Evolutionary conservation across 2,888 invertebrate species (phyloP).

Genomic region (Ptychoptera albimana): DNA sequence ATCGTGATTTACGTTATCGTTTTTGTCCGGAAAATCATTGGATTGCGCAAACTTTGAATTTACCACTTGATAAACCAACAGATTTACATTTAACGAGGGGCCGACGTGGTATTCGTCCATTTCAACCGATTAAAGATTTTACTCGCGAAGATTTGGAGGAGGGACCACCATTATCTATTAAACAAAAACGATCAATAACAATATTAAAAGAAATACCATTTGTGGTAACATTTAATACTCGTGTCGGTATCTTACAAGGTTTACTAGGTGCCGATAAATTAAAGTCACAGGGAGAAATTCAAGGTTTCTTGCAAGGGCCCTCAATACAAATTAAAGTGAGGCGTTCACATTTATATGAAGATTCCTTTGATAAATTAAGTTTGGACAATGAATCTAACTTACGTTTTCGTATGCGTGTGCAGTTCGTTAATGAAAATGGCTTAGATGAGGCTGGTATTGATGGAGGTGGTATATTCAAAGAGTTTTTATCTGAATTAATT

Average conservation of each 20-base stretch:
- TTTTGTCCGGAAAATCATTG: slow-evolving; percentile 60
- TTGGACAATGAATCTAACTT: slow-evolving; percentile 80
- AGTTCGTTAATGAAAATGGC: slow-evolving; percentile 79
- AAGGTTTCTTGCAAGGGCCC: slow-evolving; percentile 60
- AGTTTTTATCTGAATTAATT: slow-evolving; percentile 84
- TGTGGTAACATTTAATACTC: slow-evolving; percentile 77
- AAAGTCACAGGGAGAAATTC: slow-evolving; percentile 52
- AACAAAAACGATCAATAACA: slow-evolving; percentile 73
- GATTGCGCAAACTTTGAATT: slow-evolving; percentile 35
- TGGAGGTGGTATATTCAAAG: slow-evolving; percentile 91
- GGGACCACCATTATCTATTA: slow-evolving; percentile 70
- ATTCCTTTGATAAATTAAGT: slow-evolving; percentile 88
- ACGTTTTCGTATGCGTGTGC: slow-evolving; percentile 70
- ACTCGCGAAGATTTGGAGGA: slow-evolving; percentile 49
- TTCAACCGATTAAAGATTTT: slow-evolving; percentile 37
- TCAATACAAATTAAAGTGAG: slow-evolving; percentile 61
- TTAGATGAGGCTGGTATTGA: slow-evolving; percentile 93
- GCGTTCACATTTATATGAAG: slow-evolving; percentile 92
- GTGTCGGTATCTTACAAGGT: slow-evolving; percentile 72
- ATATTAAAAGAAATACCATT: slow-evolving; percentile 88
- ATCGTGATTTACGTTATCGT: slow-evolving; percentile 66
- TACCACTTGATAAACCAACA: slow-evolving; percentile 37
- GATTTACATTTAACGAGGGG: slow-evolving; percentile 36
- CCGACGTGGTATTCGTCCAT: slow-evolving; percentile 34
- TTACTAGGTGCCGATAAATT: slow-evolving; percentile 36